Evolutionary conservation across 2,888 invertebrate genomes (phyloP).

Genomic region (Lamellibrachia columna): DNA sequence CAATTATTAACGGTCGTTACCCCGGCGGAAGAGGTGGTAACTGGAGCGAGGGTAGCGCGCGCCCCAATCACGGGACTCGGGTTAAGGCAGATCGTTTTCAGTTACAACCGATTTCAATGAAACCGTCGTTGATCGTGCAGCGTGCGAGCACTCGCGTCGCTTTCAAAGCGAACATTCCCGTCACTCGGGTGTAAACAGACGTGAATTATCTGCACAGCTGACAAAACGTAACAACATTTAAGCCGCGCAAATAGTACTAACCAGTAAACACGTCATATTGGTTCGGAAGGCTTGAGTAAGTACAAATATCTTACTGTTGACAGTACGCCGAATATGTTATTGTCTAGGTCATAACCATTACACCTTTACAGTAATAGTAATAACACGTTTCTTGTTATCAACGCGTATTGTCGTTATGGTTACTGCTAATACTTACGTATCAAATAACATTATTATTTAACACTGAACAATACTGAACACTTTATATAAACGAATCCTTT

Average conservation of each 20-base stretch:
- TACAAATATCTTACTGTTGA: no score
- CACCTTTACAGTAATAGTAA: no score
- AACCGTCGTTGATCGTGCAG: background rate
- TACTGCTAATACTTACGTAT: no score
- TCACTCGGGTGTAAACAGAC: background rate
- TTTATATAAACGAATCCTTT: background rate
- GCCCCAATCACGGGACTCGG: background rate
- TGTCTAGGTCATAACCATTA: background rate
- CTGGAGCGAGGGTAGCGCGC: background rate
- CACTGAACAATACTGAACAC: no score
- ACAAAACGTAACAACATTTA: background rate
- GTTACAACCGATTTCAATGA: background rate
- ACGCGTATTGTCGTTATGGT: no score
- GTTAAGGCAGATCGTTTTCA: background rate
- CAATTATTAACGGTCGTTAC: background rate
- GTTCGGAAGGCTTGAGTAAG: no score
- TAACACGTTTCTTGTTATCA: no score
- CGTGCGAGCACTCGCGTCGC: background rate
- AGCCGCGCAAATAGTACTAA: no score
- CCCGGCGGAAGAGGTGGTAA: background rate
- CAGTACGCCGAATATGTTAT: no score
- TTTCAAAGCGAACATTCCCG: background rate
- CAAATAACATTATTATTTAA: no score
- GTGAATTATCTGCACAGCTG: background rate
- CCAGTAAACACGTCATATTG: no score